Conservation (phyloP, 2,113 vertebrate genomes). For the Elephantulus edwardii region DNA sequence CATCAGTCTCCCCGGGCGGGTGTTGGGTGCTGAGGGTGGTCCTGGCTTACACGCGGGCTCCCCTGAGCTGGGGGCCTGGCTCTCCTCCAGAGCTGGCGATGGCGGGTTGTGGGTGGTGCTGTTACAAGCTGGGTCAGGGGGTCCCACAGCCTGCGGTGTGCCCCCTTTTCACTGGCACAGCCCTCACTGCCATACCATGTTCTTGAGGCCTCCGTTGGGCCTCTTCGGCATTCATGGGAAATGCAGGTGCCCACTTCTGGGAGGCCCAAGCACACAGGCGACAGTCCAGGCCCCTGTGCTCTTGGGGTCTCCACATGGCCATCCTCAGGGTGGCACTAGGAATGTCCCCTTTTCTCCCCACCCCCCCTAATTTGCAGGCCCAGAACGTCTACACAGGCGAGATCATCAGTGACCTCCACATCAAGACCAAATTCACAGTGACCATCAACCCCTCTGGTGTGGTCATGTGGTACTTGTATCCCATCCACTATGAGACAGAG, state of each 20-base stretch:
- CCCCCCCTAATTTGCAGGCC: conserved; percentile 80
- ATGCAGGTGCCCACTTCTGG: neutral
- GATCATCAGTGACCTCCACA: conserved; percentile 77
- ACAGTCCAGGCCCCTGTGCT: neutral
- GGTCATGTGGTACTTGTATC: conserved; percentile 94
- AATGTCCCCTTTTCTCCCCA: neutral
- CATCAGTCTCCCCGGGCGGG: neutral
- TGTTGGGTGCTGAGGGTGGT: neutral
- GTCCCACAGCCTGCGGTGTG: no score
- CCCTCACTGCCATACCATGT: no score
- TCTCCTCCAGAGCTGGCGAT: neutral
- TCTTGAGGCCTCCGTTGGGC: neutral
- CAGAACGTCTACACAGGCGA: conserved; percentile 84
- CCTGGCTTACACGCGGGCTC: no score
- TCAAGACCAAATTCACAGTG: conserved; percentile 86
- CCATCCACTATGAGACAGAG: conserved; percentile 52
- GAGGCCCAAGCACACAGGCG: neutral
- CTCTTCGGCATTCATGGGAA: neutral
- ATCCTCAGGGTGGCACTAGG: neutral
- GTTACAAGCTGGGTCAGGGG: neutral
- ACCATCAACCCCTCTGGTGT: conserved; percentile 92
- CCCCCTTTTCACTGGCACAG: no score
- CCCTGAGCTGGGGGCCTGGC: neutral
- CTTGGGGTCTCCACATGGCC: neutral
- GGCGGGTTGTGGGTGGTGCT: neutral